phyloP scores from a whole-genome alignment of 2,888 invertebrate species.

The Troglohyphantes excavatus region DNA sequence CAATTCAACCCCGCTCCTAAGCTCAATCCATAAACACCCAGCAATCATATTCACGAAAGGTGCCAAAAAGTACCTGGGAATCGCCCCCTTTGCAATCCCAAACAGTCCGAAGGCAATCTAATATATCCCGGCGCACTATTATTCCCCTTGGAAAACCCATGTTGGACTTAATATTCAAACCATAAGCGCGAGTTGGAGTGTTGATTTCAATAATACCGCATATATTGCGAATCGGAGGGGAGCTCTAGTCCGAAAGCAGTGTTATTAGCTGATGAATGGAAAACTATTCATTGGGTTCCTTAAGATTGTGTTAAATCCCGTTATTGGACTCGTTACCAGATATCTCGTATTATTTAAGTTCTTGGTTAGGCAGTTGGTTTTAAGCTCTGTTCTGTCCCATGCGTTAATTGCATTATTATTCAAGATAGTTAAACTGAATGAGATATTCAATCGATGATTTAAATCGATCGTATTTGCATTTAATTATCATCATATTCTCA shows the following conservation, averaged over 20 bases:
- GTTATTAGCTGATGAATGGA: background rate
- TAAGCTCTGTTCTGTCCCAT: background rate
- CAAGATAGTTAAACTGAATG: background rate
- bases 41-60: background rate
- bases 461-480: background rate
- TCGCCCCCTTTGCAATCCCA: background rate
- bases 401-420: background rate
- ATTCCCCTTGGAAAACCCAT: background rate
- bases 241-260: background rate
- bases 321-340: background rate
- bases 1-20: too few relatives aligned
- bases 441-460: background rate
- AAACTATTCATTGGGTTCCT: background rate
- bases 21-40: background rate
- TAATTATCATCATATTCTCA: background rate
- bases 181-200: background rate
- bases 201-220: constrained; percentile 18
- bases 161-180: background rate
- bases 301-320: background rate
- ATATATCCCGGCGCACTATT: background rate
- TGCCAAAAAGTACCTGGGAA: background rate
- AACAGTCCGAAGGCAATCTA: background rate
- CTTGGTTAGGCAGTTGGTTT: background rate
- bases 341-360: background rate
- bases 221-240: background rate